Conservation (phyloP, 2,113 vertebrate species). For the Tachuris rubrigastra region DNA sequence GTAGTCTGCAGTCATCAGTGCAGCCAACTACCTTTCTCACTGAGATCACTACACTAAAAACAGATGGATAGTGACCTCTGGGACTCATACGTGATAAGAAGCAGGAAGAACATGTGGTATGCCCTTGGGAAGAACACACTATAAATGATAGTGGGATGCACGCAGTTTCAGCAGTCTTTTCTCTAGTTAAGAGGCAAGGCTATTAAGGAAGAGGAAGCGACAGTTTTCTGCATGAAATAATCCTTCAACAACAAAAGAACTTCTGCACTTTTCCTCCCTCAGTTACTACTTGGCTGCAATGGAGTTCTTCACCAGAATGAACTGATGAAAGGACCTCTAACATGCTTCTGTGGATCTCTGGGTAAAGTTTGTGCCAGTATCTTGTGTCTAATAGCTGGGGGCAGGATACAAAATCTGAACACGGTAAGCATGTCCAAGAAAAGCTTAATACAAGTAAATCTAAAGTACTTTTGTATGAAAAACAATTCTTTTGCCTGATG, state of each 20-base stretch:
- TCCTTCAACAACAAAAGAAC: not conserved
- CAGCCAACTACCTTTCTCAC: not conserved
- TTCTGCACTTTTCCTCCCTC: not conserved
- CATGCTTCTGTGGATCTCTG: not conserved
- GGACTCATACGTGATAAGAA: not conserved
- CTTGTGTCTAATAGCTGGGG: not conserved
- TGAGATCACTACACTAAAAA: not conserved
- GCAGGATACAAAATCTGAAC: not conserved
- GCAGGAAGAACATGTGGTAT: not conserved
- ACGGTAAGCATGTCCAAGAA: not conserved
- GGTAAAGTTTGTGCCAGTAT: not conserved
- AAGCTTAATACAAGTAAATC: not conserved
- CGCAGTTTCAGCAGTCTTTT: not conserved
- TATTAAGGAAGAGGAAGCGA: not conserved
- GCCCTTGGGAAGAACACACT: not conserved
- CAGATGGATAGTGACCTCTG: not conserved
- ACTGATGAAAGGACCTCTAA: not conserved
- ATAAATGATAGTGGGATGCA: not conserved
- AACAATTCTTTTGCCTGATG: not conserved
- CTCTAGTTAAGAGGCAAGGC: not conserved
- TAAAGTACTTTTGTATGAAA: not conserved
- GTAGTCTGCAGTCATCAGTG: not conserved
- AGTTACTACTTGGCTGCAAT: not conserved
- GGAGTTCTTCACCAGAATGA: not conserved
- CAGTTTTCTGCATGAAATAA: not conserved